Percentiles rank a stretch among this genome's conserved stretches.
Evolutionary conservation across 92 coral and sea anemone genomes (phyloP).

Genomic region (Palythoa caribaeorum): DNA sequence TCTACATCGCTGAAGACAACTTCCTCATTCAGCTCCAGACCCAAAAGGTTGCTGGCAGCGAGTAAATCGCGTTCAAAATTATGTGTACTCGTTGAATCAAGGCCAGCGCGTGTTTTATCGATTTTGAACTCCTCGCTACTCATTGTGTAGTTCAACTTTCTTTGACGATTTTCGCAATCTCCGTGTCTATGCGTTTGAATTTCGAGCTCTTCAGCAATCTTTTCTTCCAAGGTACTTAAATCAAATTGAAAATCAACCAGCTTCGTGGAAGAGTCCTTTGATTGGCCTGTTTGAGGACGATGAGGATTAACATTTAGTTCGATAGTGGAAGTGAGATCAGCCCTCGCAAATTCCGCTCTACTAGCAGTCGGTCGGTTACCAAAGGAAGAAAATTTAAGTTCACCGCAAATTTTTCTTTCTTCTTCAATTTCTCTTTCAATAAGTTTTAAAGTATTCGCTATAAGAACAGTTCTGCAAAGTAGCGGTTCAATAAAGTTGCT

Average conservation of each 20-base stretch:
- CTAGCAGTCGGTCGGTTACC: slow-evolving; percentile 26
- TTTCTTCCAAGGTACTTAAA: slow-evolving; percentile 77
- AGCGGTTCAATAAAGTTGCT: slow-evolving; percentile 81
- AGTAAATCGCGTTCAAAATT: slow-evolving; percentile 74
- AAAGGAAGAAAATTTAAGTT: slow-evolving; percentile 21
- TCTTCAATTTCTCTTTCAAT: slow-evolving; percentile 93
- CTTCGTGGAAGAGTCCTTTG: slow-evolving; percentile 44
- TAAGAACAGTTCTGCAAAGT: slow-evolving; percentile 93
- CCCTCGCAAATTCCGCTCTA: slow-evolving; percentile 46
- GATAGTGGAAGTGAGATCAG: slow-evolving; percentile 44
- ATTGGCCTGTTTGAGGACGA: slow-evolving; percentile 73
- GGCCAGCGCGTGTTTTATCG: slow-evolving; percentile 22
- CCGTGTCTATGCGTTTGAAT: slow-evolving; percentile 50
- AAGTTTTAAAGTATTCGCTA: slow-evolving; percentile 91
- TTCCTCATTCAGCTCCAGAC: slow-evolving; percentile 85
- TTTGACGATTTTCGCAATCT: slow-evolving; percentile 30
- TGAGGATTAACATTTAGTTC: slow-evolving; percentile 50
- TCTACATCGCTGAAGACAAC: slow-evolving; percentile 95
- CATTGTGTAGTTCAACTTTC: neutral
- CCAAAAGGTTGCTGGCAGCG: slow-evolving; percentile 85
- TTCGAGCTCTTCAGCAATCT: slow-evolving; percentile 80
- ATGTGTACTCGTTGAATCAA: slow-evolving; percentile 33
- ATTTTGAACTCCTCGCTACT: slow-evolving; percentile 7
- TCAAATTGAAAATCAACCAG: slow-evolving; percentile 76
- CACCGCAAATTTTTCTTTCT: slow-evolving; percentile 64